Base-by-base conservation (phyloP, 2,888 invertebrate species). In the Microctonus hyperodae region DNA sequence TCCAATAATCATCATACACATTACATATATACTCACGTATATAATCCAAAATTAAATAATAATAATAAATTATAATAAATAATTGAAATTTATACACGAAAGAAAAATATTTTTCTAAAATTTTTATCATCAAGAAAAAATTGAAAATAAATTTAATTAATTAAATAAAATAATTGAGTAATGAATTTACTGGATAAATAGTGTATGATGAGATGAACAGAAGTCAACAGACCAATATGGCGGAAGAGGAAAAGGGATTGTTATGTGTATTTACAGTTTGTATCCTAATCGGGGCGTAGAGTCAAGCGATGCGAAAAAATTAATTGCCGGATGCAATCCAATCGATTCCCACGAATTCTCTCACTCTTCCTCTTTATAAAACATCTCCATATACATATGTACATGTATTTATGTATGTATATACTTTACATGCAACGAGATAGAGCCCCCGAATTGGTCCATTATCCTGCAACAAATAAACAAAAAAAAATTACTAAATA, bases 271-370 rank as follows among this genome's bases (percentile, higher is more conserved):
- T 23, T 16, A n/a, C n/a, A n/a, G n/a, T 53, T 22, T 44, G 40
- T 53, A 64, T 64, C 56, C 64, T 64, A 66, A 69, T 69, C 69
- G 64, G 64, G 57, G 64, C 64, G 63, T 66, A 61, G 44, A 48
- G 60, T 13, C 10, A 23, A 66, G 60, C 66, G 55, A 23, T 35
- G 65, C 74, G 74, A 78, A 80, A 81, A 81, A 81, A 79, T 80
- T 81, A 81, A 81, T 81, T 78, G 80, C 79, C 82, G 82, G 82
- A 82, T 81, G 81, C 79, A 79, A 76, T 77, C 76, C 74, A 78
- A 81, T 79, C 79, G 81, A 79, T 81, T 81, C 81, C 80, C 80
- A 80, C 81, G 81, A 73, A 74, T 74, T 76, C 70, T 51, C 51
- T 51, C 10, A 50, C 50, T 11, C 62, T 62, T 58, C 55, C 57